Conservation (phyloP, 2,113 vertebrate species). For the Xiphorhynchus elegans region DNA sequence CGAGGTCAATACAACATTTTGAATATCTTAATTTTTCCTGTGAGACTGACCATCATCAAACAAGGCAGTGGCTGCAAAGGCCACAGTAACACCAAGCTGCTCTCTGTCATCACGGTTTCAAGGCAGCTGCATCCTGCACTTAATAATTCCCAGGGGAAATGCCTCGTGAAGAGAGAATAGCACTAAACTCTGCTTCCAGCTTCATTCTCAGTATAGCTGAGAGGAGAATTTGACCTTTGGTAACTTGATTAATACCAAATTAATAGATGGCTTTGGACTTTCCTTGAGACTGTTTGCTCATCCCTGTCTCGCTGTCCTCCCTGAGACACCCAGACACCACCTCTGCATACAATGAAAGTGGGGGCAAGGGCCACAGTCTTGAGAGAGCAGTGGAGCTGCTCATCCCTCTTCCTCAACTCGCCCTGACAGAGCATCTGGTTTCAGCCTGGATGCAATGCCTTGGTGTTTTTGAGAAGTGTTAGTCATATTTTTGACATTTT, state of each 20-base stretch:
- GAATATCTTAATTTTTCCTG: not conserved
- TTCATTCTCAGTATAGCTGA: not conserved
- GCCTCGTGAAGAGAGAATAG: not conserved
- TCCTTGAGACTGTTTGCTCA: not conserved
- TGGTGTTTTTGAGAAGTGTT: not conserved
- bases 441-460: not conserved
- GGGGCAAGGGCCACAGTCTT: not conserved
- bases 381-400: not conserved
- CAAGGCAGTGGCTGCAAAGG: not conserved
- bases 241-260: conserved; percentile 34
- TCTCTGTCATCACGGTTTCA: not conserved
- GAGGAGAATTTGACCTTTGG: conserved; percentile 8
- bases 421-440: not conserved
- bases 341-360: not conserved
- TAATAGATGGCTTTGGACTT: conserved; percentile 1
- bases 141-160: not conserved
- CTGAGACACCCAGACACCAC: not conserved
- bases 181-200: not conserved
- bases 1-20: not conserved
- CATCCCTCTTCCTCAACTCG: not conserved
- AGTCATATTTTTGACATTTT: conserved; percentile 44
- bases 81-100: not conserved
- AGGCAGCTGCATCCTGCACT: not conserved
- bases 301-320: not conserved
- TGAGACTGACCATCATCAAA: not conserved